phyloP scores from a whole-genome alignment of 2,888 invertebrate species.

The Hydriomena furcata region DNA sequence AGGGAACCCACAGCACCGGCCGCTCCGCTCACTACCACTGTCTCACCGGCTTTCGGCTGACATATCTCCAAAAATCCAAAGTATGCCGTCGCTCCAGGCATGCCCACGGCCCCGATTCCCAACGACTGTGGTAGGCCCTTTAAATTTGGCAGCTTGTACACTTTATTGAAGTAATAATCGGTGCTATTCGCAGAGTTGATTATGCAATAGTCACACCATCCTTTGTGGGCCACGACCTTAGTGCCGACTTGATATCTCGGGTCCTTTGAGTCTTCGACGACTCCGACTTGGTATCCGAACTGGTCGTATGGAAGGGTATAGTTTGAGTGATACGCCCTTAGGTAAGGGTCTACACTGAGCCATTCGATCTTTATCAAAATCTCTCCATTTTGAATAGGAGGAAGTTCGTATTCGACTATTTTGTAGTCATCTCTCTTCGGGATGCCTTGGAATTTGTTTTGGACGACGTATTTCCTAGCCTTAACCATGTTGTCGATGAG shows the following conservation, averaged over 20 bases:
- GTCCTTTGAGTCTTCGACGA: slow-evolving; percentile 64
- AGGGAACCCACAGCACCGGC: slow-evolving; percentile 88
- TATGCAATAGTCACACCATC: slow-evolving; percentile 85
- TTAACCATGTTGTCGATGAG: slow-evolving; percentile 63
- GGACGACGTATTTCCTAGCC: slow-evolving; percentile 82
- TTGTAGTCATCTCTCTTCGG: slow-evolving; percentile 84
- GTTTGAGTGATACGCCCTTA: slow-evolving; percentile 43
- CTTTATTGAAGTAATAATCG: slow-evolving; percentile 25
- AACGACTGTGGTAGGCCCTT: slow-evolving; percentile 79
- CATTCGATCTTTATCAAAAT: slow-evolving; percentile 53
- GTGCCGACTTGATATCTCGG: slow-evolving; percentile 84
- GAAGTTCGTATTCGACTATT: slow-evolving; percentile 84
- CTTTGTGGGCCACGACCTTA: slow-evolving; percentile 83
- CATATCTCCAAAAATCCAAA: slow-evolving; percentile 89
- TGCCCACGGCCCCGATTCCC: slow-evolving; percentile 85
- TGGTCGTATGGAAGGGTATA: slow-evolving; percentile 39
- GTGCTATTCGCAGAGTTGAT: slow-evolving; percentile 33
- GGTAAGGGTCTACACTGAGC: slow-evolving; percentile 60
- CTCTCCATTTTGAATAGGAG: slow-evolving; percentile 82
- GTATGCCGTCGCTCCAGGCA: slow-evolving; percentile 89
- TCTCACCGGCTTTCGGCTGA: slow-evolving; percentile 87
- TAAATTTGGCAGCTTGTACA: slow-evolving; percentile 79
- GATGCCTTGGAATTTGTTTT: slow-evolving; percentile 81
- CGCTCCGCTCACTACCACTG: slow-evolving; percentile 88
- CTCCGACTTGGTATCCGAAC: slow-evolving; percentile 46